phyloP scores from a whole-genome alignment of 2,113 vertebrate genomes.

The Leptosomus discolor region DNA sequence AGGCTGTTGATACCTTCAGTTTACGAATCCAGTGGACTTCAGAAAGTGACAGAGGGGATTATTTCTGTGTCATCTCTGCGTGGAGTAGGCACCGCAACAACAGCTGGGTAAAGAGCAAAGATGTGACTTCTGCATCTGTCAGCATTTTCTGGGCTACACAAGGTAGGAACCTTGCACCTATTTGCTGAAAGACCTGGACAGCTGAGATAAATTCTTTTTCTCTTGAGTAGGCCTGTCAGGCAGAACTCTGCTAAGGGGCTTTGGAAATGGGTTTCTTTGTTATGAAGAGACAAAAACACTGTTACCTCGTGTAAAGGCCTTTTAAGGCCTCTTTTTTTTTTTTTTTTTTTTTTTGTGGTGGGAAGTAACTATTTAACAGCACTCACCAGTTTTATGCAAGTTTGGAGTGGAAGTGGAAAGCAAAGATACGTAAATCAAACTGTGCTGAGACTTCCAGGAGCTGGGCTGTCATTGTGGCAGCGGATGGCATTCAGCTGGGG shows the following conservation, averaged over 20 bases:
- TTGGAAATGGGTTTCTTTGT: background rate
- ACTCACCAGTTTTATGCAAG: background rate
- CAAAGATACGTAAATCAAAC: background rate
- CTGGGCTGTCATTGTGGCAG: background rate
- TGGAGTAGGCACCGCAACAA: constrained; percentile 79
- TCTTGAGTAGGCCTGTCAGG: background rate
- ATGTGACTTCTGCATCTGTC: constrained; percentile 74
- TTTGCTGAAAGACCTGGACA: background rate
- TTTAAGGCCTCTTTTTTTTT: too few species aligned
- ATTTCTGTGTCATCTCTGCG: constrained; percentile 80
- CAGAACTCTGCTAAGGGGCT: background rate
- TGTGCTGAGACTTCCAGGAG: background rate
- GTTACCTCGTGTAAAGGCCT: background rate
- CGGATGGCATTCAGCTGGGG: background rate
- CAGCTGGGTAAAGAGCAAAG: constrained; percentile 76
- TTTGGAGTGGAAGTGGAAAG: background rate
- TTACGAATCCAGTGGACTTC: constrained; percentile 86
- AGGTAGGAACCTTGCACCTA: constrained; percentile 71
- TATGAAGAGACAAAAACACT: background rate
- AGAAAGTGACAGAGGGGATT: constrained; percentile 84
- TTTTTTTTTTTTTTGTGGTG: too few species aligned
- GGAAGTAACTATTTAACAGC: background rate
- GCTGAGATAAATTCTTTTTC: background rate
- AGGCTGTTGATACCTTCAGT: constrained; percentile 77
- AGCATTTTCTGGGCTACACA: constrained; percentile 81